Conservation (phyloP, 2,797 vertebrate genomes). For the Pantherophis vulpinus region DNA sequence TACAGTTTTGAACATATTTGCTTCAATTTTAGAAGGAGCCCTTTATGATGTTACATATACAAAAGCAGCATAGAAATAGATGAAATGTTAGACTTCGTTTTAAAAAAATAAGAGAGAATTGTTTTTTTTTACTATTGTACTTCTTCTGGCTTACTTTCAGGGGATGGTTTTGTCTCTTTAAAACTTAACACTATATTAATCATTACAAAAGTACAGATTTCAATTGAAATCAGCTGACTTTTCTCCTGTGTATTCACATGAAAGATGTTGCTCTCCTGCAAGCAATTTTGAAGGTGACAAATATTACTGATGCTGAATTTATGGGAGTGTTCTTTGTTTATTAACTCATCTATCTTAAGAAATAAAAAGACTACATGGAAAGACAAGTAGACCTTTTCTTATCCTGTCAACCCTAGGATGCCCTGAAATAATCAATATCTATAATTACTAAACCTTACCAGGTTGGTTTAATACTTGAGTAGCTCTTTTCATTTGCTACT, state of each 20-base stretch:
- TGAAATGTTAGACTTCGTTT: not conserved
- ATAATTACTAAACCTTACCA: slow-evolving; percentile 66
- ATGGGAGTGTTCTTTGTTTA: slow-evolving; percentile 72
- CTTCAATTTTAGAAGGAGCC: not conserved
- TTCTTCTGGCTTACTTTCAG: slow-evolving; percentile 32
- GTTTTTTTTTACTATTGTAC: not conserved
- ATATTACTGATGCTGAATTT: slow-evolving; percentile 76
- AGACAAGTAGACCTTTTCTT: slow-evolving; percentile 66
- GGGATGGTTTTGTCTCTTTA: slow-evolving; percentile 55
- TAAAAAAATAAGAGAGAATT: not conserved
- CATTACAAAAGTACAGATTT: slow-evolving; percentile 51
- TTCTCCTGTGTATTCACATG: slow-evolving; percentile 67
- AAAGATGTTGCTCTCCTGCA: slow-evolving; percentile 68
- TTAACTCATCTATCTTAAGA: slow-evolving; percentile 76
- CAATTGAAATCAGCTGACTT: slow-evolving; percentile 44
- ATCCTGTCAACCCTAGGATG: slow-evolving; percentile 60
- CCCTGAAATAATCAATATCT: slow-evolving; percentile 72
- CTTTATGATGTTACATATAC: not conserved
- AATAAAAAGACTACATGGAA: slow-evolving; percentile 65
- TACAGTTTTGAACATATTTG: not conserved
- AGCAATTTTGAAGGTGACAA: slow-evolving; percentile 74
- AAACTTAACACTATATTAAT: slow-evolving; percentile 64
- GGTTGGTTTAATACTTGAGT: slow-evolving; percentile 66
- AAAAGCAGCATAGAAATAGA: not conserved
- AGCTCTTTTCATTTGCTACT: slow-evolving; percentile 11